Conservation (phyloP, 2,888 invertebrate genomes). For the Rotaria magnacalcarata region DNA sequence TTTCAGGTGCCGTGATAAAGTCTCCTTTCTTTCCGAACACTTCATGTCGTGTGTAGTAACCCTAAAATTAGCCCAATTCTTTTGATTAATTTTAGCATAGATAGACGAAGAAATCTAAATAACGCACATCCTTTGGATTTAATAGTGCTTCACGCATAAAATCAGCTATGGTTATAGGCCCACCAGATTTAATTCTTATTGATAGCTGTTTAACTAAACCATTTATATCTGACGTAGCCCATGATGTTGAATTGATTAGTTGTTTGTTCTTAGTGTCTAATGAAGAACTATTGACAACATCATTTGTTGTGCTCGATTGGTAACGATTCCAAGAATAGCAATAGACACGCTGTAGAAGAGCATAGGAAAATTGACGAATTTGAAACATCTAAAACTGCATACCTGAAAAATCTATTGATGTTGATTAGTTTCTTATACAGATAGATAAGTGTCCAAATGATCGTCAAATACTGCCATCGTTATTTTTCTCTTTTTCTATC, state of each 20-base stretch:
- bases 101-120: background rate
- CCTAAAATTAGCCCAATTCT: constrained; percentile 57
- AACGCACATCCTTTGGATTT: constrained; percentile 42
- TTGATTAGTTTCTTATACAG: background rate
- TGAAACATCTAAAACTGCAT: background rate
- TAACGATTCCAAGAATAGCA: background rate
- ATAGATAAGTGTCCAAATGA: background rate
- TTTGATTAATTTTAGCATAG: background rate
- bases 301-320: background rate
- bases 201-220: constrained; percentile 36
- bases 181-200: constrained; percentile 57
- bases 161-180: constrained; percentile 43
- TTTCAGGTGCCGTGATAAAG: constrained; percentile 93
- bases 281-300: background rate
- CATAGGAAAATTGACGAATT: background rate
- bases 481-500: background rate
- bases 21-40: constrained; percentile 84
- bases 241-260: background rate
- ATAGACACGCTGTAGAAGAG: background rate
- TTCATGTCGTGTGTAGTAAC: constrained; percentile 83
- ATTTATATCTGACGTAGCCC: constrained; percentile 22
- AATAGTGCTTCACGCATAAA: constrained; percentile 44
- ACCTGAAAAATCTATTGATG: background rate
- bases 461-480: background rate
- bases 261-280: too few species aligned